Base-by-base conservation (phyloP, 2,797 vertebrate genomes). In the Garrulus glandarius region DNA sequence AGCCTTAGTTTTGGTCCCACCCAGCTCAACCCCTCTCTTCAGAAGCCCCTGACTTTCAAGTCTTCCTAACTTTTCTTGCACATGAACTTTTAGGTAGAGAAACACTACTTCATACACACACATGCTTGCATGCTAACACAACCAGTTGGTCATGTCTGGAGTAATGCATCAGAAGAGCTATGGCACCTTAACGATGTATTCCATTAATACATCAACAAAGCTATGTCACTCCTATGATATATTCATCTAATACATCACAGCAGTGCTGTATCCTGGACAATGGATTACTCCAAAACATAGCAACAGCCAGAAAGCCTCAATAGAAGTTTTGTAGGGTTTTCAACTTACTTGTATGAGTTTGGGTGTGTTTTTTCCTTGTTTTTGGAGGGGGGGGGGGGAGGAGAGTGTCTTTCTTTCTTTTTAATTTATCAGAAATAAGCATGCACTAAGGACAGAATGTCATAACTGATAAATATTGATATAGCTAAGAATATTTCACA, bases 141-240 rank as follows among this genome's bases (percentile, higher is more conserved):
- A 86, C 69, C 92, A 89, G n/a, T 44, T 76, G 95, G 96, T 78
- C 84, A 87, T 92, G 95, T 95, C 95, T 96, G 89, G 90, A 87
- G 95, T 92, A 92, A 97, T 97, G 94, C 87, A 97, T 98, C 97
- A 93, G n/a, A 94, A 86, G 64, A 96, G 93, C 97, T 94, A 96
- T 91, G 97, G 97, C 92, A 93, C 96, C 97, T 95, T 97, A 97
- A 98, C 32, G 69, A 97, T 90, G 92, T 82, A 97, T 96, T 87
- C 91, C 97, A 94, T 96, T 96, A 97, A 97, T 98, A 96, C 70
- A 98, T 98, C 98, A 97, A 92, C 97, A 97, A 92, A 96, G 94
- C 92, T 59, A 16, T 69, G 97, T 89, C 98, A 97, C 60, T 77
- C 97, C 93, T 71, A 90, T 96, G 97, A 98, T 95, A 24, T 61